Percentiles rank a stretch among this genome's conserved stretches.
Evolutionary conservation across 1,140 invertebrate genomes (phyloP).

Genomic region (Zaprionus vittiger): DNA sequence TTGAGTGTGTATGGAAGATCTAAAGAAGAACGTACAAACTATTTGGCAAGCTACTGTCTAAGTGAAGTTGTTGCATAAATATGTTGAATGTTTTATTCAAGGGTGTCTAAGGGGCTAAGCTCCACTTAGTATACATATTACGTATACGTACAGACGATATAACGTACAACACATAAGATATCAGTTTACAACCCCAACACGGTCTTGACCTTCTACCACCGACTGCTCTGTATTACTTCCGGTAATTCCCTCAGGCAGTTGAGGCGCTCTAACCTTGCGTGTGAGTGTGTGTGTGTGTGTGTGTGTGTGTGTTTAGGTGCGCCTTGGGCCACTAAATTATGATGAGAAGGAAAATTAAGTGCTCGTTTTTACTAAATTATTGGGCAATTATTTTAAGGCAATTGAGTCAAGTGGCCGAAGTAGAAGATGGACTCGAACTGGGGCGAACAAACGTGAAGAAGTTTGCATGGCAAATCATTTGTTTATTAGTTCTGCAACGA

Average conservation of each 20-base stretch:
- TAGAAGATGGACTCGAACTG: constrained; percentile 1
- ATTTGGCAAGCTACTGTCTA: neutral
- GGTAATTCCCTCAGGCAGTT: constrained; percentile 52
- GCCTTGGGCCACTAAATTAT: constrained; percentile 57
- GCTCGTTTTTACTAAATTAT: constrained; percentile 80
- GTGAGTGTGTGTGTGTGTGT: neutral
- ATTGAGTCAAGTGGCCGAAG: constrained; percentile 69
- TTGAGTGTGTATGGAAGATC: neutral
- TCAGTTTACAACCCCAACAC: neutral
- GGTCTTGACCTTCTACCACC: constrained; percentile 58
- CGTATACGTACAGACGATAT: neutral
- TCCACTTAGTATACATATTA: neutral
- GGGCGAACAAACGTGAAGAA: constrained; percentile 41
- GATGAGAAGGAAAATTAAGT: constrained; percentile 75
- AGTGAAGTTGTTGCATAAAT: constrained; percentile 6
- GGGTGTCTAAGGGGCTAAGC: neutral
- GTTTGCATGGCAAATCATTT: constrained; percentile 73
- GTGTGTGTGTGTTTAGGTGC: neutral
- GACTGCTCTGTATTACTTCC: neutral
- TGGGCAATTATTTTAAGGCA: constrained; percentile 81
- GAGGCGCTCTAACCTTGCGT: constrained; percentile 40
- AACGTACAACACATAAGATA: neutral
- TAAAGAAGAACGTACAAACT: neutral
- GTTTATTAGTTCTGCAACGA: constrained; percentile 70
- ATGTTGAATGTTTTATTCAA: neutral